Evolutionary conservation across 2,888 invertebrate genomes (phyloP), one percentile per base, ranked within the genome.

Genomic region (Mamestra brassicae): DNA sequence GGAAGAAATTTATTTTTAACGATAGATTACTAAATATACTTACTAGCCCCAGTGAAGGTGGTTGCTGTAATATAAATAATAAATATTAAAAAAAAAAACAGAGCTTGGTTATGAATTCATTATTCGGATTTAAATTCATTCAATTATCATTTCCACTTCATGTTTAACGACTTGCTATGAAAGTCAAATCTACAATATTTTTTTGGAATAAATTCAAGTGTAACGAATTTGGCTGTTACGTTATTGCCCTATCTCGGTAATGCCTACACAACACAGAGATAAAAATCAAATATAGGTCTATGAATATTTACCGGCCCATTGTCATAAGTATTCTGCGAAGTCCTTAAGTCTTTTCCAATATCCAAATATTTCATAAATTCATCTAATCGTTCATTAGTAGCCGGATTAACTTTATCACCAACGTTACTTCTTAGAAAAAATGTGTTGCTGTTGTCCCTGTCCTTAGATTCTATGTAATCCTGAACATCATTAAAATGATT

Each of bases 251-350:
- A n/a, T n/a, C 6, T n/a, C n/a, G 42, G 11, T n/a, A 42, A 36
- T 15, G 15, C 58, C 47, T 47, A 36, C n/a, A 17, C 17, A 8
- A 47, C 11, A 47, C 11, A 47, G 47, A 47, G 58, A 15, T 17
- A 58, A 8, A 58, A 36, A 36, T 34, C 5, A 58, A 58, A 58
- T 58, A 58, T 63, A 15, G 3, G 36, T 54, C 11, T 55, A 34
- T 36, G 4, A 13, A 7, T 66, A 79, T 82, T 77, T 79, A 79
- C 82, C n/a, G 54, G 36, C 3, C 8, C 45, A 5, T 65, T 34
- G 8, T 17, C 17, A 26, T 52, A 5, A 52, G 45, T 26, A 6
- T n/a, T n/a, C 2, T 34, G 52, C 10, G 34, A 15, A 58, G 8
- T 36, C 8, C 10, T 78, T 36, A 64, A 55, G 17, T 42, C 26